phyloP scores from a whole-genome alignment of 2,797 vertebrate genomes.

The Typhlichthys subterraneus region DNA sequence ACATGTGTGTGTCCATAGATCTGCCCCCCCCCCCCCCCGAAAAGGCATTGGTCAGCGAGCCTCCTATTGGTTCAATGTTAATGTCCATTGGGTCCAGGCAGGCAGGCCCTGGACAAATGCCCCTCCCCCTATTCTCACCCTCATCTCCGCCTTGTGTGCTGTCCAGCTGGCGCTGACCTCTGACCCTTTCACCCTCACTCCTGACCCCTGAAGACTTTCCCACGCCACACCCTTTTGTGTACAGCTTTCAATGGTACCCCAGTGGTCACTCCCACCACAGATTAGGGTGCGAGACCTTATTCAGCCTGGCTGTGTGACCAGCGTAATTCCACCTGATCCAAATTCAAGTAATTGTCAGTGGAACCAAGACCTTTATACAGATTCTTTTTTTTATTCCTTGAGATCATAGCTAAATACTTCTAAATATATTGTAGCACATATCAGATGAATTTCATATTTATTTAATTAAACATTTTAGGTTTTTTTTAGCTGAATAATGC shows the following conservation, averaged over 20 bases:
- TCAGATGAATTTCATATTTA: background rate
- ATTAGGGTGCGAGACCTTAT: slow-evolving; percentile 45
- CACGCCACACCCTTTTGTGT: slow-evolving; percentile 86
- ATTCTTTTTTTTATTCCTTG: too few relatives aligned
- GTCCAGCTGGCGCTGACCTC: slow-evolving; percentile 81
- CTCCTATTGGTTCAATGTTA: slow-evolving; percentile 80
- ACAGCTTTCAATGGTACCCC: slow-evolving; percentile 66
- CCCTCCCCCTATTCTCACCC: slow-evolving; percentile 74
- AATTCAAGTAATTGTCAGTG: too few relatives aligned
- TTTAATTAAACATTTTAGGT: background rate
- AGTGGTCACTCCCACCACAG: slow-evolving; percentile 70
- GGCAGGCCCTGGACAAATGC: slow-evolving; percentile 41
- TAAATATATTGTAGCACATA: too few relatives aligned
- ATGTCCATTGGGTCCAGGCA: slow-evolving; percentile 69
- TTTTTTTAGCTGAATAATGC: background rate
- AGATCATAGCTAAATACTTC: too few relatives aligned
- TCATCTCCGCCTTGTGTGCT: slow-evolving; percentile 78
- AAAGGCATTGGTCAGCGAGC: slow-evolving; percentile 59
- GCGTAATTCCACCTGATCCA: too few relatives aligned
- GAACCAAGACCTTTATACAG: too few relatives aligned
- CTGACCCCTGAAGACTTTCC: slow-evolving; percentile 81
- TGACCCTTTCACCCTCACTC: slow-evolving; percentile 78
- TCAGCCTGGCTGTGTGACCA: slow-evolving; percentile 37
- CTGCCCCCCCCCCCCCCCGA: slow-evolving; percentile 40
- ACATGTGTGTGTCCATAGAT: slow-evolving; percentile 63